Percentiles rank a stretch among this genome's conserved stretches.
These are phyloP conservation scores for Galerucella nymphaeae DNA, from an alignment of 2,888 invertebrate species.

Conservation along the genomic window DNA sequence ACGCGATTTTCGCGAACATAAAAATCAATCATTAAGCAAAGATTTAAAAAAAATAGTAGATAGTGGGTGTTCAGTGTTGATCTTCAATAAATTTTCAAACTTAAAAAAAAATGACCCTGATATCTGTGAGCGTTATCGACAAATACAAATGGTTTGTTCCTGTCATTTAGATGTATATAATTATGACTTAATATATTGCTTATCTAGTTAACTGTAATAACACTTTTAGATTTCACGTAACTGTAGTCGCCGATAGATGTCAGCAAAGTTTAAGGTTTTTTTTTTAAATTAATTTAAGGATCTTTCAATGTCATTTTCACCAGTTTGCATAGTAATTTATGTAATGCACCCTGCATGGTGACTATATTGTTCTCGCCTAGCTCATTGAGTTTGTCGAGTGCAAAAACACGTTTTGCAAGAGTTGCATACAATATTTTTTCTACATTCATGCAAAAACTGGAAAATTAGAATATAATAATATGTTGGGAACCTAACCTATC, in stretches of 20 bases:
- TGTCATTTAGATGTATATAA: conserved; percentile 22
- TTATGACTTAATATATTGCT: conserved; percentile 18
- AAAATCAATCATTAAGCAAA: conserved; percentile 20
- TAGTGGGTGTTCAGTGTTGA: conserved; percentile 21
- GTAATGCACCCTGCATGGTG: too few species aligned
- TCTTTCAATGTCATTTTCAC: neutral
- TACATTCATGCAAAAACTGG: too few species aligned
- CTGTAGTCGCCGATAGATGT: conserved; percentile 24
- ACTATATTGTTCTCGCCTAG: too few species aligned
- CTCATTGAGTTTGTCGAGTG: too few species aligned
- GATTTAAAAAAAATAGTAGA: too few species aligned
- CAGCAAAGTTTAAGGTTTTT: conserved; percentile 3
- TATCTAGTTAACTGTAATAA: conserved; percentile 20
- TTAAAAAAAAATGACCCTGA: conserved; percentile 52
- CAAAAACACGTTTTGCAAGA: too few species aligned
- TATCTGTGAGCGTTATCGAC: conserved; percentile 56
- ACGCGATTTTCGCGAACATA: conserved; percentile 42
- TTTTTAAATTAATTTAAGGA: neutral
- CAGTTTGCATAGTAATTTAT: neutral
- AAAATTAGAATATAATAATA: too few species aligned
- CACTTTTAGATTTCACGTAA: conserved; percentile 16
- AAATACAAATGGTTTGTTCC: conserved; percentile 53
- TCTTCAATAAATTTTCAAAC: conserved; percentile 9
- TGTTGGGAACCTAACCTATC: too few species aligned
- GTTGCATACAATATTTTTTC: too few species aligned